Evolutionary conservation across 1,140 invertebrate genomes (phyloP), one percentile per base, ranked within the genome.

Genomic region (Heliconius eleuchia): DNA sequence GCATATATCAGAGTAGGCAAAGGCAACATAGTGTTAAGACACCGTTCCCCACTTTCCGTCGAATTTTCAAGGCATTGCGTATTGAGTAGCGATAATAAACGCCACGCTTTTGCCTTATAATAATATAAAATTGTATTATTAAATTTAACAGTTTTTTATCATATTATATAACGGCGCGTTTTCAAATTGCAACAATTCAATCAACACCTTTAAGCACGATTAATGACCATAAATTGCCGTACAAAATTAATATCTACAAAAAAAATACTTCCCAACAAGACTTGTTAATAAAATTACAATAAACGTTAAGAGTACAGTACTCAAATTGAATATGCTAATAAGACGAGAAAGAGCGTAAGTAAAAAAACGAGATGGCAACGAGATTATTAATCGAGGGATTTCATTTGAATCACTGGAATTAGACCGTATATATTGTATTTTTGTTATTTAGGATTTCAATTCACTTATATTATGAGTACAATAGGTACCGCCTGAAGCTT

Each of bases 211-310:
- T 30, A 30, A 30, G n/a, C 55, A 57, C n/a, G 55, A 57, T 57
- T 23, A 11, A 66, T 27, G 27, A 30, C 8, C 60, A 66, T 3
- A 66, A 27, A 27, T 66, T 30, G 5, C 57, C 23, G 30, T 5
- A 30, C 60, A 66, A 30, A 23, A 23, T 57, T 23, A 57, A 6
- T 23, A 57, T 11, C n/a, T 9, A 0, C 8, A 57, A 30, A 30
- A 66, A 30, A 30, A 66, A 30, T 23, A 66, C 30, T 57, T 66
- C 60, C 27, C 23, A 27, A 30, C 27, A 23, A 66, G 30, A 66
- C 60, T 66, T 30, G 60, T 66, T 66, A 66, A 66, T 66, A 66
- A 66, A 66, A 66, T 66, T 66, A 66, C 60, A 66, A 66, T 66
- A 66, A 66, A 66, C 60, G 30, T 30, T 66, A 66, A 66, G 11